Evolutionary conservation across 2,888 invertebrate species (phyloP), one percentile per base, ranked within the genome.

Genomic region (Amiota mariae): DNA sequence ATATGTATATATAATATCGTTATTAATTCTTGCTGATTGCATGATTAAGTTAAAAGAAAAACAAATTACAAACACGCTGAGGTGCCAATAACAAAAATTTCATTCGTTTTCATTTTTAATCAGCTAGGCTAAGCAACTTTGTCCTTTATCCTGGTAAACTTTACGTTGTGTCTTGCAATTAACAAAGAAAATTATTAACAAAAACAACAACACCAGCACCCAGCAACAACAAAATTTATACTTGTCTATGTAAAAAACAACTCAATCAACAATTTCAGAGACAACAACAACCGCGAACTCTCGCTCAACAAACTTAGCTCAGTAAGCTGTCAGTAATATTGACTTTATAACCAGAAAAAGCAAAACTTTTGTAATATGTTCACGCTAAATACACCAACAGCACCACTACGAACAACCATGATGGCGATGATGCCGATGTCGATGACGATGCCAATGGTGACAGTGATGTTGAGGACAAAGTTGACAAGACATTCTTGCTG

Each of bases 341-440:
- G 54, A 68, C 54, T 68, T 68, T 68, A 54, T 68, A 51, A 68
- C 15, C 67, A 68, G 20, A 51, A 11, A 49, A 51, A 51, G 51
- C 46, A 36, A 36, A 54, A 68, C 51, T 68, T 68, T 51, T 67
- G 51, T 67, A 67, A 67, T 49, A 67, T 46, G 51, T 46, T 49
- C 51, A 67, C 67, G 36, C 36, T 36, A 36, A 36, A 36, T 36
- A 36, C 36, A 36, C 36, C 36, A 36, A 2, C 36, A 36, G 8
- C 36, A 59, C 54, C 54, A 15, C 2, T 24, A 24, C 15, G n/a
- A 36, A 6, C 6, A 36, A 2, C 59, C 20, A 10, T 10, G 20
- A 20, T 24, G 20, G 20, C n/a, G 1, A 54, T 9, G 54, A 54
- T 54, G 54, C n/a, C 54, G 54, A 15, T 54, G n/a, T n/a, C n/a